A percentile compares a stretch with the other conserved stretches of the same genome.
Conservation (phyloP, 2,113 vertebrate species). For the Prolemur simus region DNA sequence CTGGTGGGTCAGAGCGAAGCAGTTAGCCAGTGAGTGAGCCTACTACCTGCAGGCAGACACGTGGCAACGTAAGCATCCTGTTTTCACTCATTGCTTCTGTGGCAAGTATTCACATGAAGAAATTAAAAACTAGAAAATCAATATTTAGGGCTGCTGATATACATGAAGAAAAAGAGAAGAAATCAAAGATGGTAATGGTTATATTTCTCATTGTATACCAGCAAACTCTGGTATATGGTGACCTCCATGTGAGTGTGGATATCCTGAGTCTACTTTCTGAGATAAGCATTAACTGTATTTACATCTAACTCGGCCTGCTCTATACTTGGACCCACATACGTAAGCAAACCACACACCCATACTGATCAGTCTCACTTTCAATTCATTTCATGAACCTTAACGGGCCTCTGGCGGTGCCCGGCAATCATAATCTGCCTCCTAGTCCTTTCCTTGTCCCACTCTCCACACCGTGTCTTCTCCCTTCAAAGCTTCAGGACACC, state of each 20-base stretch:
- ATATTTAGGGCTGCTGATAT: neutral
- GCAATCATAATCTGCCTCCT: neutral
- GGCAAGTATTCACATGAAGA: neutral
- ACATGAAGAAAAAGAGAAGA: neutral
- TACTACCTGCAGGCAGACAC: neutral
- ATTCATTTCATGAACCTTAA: neutral
- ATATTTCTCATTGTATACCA: neutral
- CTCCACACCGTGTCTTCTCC: neutral
- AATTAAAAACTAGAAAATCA: neutral
- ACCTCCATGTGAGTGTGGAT: neutral
- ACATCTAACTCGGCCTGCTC: neutral
- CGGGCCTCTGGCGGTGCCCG: neutral
- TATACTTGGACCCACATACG: too few relatives aligned
- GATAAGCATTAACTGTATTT: neutral
- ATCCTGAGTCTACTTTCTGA: neutral
- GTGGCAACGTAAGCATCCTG: neutral
- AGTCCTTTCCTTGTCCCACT: neutral
- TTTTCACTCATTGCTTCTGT: neutral
- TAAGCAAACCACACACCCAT: neutral
- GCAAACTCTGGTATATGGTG: neutral
- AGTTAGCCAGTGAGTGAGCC: neutral
- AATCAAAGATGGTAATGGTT: neutral
- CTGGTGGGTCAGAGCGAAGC: neutral
- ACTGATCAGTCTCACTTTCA: neutral
- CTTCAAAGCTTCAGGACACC: neutral